Percentiles rank a stretch among this genome's conserved stretches.
Conservation (phyloP, 2,113 vertebrate genomes). For the Rissa tridactyla region DNA sequence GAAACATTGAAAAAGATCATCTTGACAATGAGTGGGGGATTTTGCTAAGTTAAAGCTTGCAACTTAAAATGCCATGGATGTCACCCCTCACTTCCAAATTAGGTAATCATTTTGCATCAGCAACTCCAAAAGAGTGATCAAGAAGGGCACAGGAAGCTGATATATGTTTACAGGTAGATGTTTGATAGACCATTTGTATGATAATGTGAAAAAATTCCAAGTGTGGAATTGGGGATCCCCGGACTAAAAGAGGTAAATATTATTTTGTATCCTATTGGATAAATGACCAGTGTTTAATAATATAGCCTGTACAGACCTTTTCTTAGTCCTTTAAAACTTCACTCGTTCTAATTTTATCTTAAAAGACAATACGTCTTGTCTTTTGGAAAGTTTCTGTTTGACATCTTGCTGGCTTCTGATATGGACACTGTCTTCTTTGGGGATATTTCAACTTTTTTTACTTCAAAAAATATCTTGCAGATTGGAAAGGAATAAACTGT, state of each 20-base stretch:
- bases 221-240: neutral
- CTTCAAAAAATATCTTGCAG: neutral
- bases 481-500: neutral
- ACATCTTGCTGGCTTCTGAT: neutral
- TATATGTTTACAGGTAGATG: neutral
- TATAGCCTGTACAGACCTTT: neutral
- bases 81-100: neutral
- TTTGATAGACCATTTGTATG: neutral
- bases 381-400: neutral
- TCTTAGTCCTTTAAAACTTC: neutral
- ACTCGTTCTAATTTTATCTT: neutral
- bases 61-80: neutral
- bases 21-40: neutral
- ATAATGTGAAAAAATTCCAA: neutral
- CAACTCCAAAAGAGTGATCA: neutral
- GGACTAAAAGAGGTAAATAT: neutral
- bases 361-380: neutral
- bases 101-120: neutral
- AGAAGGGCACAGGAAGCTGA: accelerated
- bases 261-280: neutral
- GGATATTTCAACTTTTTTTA: neutral
- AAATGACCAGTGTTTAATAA: neutral
- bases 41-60: neutral
- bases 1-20: neutral
- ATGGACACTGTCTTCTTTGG: neutral